Evolutionary conservation across 1,140 invertebrate species (phyloP).

Genomic region (Hylaeus volcanicus): DNA sequence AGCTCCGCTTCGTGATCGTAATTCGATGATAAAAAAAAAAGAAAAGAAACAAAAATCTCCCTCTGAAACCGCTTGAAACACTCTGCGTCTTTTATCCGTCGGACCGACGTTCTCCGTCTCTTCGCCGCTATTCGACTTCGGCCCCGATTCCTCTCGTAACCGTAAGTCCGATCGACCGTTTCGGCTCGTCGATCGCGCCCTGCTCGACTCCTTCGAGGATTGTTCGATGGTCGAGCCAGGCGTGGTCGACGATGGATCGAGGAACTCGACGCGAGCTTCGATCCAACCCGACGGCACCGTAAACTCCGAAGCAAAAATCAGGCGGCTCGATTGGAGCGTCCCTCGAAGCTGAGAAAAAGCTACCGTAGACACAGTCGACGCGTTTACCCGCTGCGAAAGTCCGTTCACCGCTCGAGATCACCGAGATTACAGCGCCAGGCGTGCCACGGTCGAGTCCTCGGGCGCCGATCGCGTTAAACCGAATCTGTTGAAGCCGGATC

Average conservation of each 20-base stretch:
- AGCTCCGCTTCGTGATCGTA: constrained; percentile 46
- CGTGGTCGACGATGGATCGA: neutral
- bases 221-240: neutral
- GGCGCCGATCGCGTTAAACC: neutral
- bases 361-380: neutral
- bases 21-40: neutral
- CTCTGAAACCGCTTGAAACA: neutral
- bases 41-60: neutral
- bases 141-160: neutral
- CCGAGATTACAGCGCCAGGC: neutral
- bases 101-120: neutral
- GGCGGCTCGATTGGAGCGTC: too few relatives aligned
- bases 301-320: neutral
- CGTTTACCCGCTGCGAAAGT: neutral
- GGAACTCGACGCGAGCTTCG: neutral
- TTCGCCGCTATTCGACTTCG: neutral
- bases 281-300: neutral
- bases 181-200: neutral
- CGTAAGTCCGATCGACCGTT: neutral
- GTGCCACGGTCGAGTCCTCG: neutral
- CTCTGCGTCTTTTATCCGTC: neutral
- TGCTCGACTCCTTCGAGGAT: neutral
- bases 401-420: neutral
- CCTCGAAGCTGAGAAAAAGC: too few relatives aligned
- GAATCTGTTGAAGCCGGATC: too few relatives aligned